These are phyloP conservation scores for Conus betulinus DNA, from an alignment of 1,140 invertebrate species.

Conservation along the genomic window DNA sequence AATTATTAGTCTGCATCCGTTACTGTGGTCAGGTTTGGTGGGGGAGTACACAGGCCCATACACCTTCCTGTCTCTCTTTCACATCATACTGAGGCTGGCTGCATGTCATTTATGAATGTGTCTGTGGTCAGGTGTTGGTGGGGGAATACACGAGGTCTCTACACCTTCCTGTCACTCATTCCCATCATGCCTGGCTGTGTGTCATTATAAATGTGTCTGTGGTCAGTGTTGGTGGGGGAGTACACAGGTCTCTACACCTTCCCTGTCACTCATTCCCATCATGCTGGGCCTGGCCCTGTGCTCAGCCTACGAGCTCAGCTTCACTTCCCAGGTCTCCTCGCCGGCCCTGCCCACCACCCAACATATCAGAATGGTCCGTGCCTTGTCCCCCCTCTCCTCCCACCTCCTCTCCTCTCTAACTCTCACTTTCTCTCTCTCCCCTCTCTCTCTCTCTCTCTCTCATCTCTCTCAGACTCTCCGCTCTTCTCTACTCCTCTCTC, in stretches of 20 bases:
- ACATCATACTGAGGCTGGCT: slow-evolving; percentile 85
- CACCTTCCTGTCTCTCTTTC: slow-evolving; percentile 87
- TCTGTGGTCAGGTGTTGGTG: too few relatives aligned
- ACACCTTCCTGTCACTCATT: too few relatives aligned
- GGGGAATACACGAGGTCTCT: too few relatives aligned
- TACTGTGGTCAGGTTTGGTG: slow-evolving; percentile 78
- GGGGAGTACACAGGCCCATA: slow-evolving; percentile 84
- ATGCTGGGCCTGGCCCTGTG: slow-evolving; percentile 89
- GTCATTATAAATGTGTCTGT: slow-evolving; percentile 74
- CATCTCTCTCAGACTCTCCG: too few relatives aligned
- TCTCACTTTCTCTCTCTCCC: too few relatives aligned
- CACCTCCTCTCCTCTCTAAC: too few relatives aligned
- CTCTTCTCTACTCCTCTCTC: too few relatives aligned
- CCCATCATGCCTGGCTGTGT: slow-evolving; percentile 76
- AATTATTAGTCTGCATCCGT: too few relatives aligned
- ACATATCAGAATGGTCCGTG: slow-evolving; percentile 87
- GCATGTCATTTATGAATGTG: too few relatives aligned
- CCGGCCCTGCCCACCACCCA: slow-evolving; percentile 89
- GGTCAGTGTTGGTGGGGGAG: slow-evolving; percentile 82
- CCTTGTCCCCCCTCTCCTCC: too few relatives aligned
- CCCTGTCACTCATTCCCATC: slow-evolving; percentile 88
- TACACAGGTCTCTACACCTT: slow-evolving; percentile 85
- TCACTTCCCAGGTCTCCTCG: slow-evolving; percentile 85
- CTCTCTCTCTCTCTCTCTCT: too few relatives aligned
- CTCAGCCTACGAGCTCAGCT: slow-evolving; percentile 89